Percentiles rank a stretch among this genome's conserved stretches.
phyloP scores from a whole-genome alignment of 92 coral and sea anemone species.

The Paramuricea clavata region DNA sequence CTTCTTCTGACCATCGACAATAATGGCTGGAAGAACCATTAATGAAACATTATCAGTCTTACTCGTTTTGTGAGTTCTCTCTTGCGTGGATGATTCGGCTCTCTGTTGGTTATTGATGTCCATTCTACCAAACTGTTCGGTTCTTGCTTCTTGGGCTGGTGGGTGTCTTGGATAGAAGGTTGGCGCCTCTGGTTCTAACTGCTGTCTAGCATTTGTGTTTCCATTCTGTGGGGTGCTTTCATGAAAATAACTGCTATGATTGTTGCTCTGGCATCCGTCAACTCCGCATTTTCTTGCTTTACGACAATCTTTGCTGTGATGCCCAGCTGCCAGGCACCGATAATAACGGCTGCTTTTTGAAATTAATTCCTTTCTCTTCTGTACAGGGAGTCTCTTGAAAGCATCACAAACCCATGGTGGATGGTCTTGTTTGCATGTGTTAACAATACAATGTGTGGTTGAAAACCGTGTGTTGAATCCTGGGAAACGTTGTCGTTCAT shows the following conservation, averaged over 20 bases:
- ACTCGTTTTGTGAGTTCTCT: neutral
- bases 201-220: neutral
- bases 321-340: conserved; percentile 51
- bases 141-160: neutral
- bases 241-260: neutral
- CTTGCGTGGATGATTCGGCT: neutral
- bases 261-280: conserved; percentile 33
- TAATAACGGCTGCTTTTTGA: conserved; percentile 26
- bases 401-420: no score
- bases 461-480: conserved; percentile 4
- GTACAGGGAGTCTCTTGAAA: conserved; percentile 42
- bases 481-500: neutral
- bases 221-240: neutral
- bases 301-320: conserved; percentile 42
- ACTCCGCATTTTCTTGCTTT: conserved; percentile 54
- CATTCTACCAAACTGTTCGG: no score
- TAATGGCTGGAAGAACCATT: neutral
- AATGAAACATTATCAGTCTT: neutral
- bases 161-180: neutral
- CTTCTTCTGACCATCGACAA: neutral
- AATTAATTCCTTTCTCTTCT: conserved; percentile 51
- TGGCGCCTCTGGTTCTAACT: neutral
- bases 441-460: conserved; percentile 18
- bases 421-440: conserved; percentile 36
- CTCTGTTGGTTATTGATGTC: neutral